Evolutionary conservation across 1,140 invertebrate species (phyloP).

Genomic region (Eumeta japonica): DNA sequence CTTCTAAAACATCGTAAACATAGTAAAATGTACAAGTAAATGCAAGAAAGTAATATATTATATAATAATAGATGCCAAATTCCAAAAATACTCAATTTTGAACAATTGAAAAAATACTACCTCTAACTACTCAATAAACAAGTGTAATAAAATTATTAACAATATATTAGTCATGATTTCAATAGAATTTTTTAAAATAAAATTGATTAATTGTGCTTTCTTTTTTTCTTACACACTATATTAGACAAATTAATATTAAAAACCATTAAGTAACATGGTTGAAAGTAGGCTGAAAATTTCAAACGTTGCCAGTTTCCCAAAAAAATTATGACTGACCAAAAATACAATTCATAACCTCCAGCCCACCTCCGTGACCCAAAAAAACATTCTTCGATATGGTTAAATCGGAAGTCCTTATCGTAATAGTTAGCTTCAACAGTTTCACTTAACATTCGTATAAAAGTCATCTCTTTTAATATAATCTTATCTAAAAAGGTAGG

Average conservation of each 20-base stretch:
- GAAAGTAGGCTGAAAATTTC: slow-evolving; percentile 25
- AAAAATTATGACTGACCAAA: slow-evolving; percentile 17
- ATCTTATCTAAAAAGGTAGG: slow-evolving; percentile 55
- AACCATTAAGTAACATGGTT: slow-evolving; percentile 17
- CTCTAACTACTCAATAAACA: slow-evolving; percentile 37
- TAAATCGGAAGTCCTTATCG: slow-evolving; percentile 49
- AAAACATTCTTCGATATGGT: slow-evolving; percentile 44
- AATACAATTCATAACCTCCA: slow-evolving; percentile 13
- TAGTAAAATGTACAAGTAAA: slow-evolving; percentile 51
- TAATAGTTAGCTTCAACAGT: slow-evolving; percentile 52
- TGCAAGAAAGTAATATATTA: too few species aligned
- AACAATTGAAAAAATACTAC: slow-evolving; percentile 32
- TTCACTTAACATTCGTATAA: slow-evolving; percentile 54
- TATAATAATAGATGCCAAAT: slow-evolving; percentile 52
- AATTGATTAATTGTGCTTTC: slow-evolving; percentile 46
- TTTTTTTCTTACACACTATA: slow-evolving; percentile 48
- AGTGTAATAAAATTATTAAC: slow-evolving; percentile 53
- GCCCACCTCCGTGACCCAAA: slow-evolving; percentile 11
- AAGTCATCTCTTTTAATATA: slow-evolving; percentile 53
- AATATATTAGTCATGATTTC: slow-evolving; percentile 48
- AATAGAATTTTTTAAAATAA: slow-evolving; percentile 40
- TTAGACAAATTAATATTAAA: slow-evolving; percentile 50
- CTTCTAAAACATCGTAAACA: slow-evolving; percentile 55
- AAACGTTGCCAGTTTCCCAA: slow-evolving; percentile 28
- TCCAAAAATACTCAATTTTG: slow-evolving; percentile 29